These are phyloP conservation scores for Euura saliciscinereae DNA, from an alignment of 1,140 invertebrate species.

Conservation along the genomic window DNA sequence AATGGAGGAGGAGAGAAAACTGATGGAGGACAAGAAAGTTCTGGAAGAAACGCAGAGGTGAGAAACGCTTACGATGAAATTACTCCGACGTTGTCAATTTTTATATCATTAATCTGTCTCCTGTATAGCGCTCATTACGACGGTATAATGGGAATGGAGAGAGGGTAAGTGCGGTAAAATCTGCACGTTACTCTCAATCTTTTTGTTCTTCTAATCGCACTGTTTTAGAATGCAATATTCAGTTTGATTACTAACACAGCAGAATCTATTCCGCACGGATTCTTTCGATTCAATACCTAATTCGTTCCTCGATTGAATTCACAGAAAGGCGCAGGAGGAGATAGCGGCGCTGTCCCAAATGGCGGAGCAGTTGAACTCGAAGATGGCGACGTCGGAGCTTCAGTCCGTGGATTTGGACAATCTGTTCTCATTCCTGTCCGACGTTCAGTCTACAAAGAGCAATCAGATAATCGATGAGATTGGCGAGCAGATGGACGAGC, in stretches of 20 bases:
- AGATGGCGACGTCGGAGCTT: conserved; percentile 60
- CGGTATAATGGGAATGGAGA: conserved; percentile 61
- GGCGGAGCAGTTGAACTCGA: conserved; percentile 76
- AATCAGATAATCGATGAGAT: conserved; percentile 83
- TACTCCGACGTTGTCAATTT: conserved; percentile 9
- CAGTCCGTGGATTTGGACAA: conserved; percentile 89
- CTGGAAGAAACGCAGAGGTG: conserved; percentile 63
- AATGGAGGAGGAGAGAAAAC: conserved; percentile 69
- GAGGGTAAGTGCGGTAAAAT: conserved; percentile 54
- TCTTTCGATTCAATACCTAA: no score
- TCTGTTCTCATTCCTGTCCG: conserved; percentile 90
- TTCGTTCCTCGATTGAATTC: conserved; percentile 37
- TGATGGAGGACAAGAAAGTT: conserved; percentile 61
- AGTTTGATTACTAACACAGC: no score
- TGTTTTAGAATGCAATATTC: no score
- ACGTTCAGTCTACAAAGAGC: conserved; percentile 71
- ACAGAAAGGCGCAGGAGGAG: conserved; percentile 76
- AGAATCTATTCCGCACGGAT: no score
- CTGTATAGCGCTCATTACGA: conserved; percentile 58
- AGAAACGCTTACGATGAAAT: conserved; percentile 22
- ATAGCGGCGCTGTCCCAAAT: conserved; percentile 76
- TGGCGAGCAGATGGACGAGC: conserved; percentile 80
- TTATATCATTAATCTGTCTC: conserved; percentile 33
- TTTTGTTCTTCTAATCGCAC: no score
- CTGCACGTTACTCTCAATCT: no score